Base-by-base conservation (phyloP, 2,113 vertebrate species). In the Ciconia maguari region DNA sequence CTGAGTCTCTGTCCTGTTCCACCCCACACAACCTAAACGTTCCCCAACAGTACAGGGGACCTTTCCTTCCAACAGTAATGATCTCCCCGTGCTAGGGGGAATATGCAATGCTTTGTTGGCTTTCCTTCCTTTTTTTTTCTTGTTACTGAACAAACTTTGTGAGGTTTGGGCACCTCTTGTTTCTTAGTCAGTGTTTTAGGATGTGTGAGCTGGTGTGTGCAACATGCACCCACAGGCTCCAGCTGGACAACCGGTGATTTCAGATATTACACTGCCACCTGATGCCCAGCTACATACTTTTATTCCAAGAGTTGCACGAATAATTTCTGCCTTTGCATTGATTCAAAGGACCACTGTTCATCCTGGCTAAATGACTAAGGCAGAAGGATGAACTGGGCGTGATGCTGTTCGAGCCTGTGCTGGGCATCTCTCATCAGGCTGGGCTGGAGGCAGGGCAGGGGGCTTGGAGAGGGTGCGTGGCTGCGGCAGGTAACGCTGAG, bases 181-280 rank as follows among this genome's bases (percentile, higher is more conserved):
- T 49, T 48, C 26, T 61, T 21, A 42, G 30, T 58, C 32, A 29
- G 22, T 57, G 61, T 16, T 52, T 38, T 6, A 57, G 36, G 49
- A 18, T 16, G 30, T 17, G 52, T 49, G 66, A 88, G 18, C 46
- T 32, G 34, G 12, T 9, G 19, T 10, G 8, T 17, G 29, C 4
- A 22, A 19, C 0, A 0, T 9, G 13, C n/a, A 55, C 13, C 17
- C n/a, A 16, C 13, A 36, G 42, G 27, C 49, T 60, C 16, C 0
- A 0, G 55, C 61, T 36, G 48, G 30, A n/a, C 1, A 1, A 7
- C 7, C 0, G 3, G 11, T 32, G 60, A 49, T 92, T 91, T 64
- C 34, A 27, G 69, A 46, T 38, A 34, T 48, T 72, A 44, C 85
- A 92, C 89, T 94, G 92, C 96, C 96, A 92, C 66, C 96, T 96